Base-by-base conservation (phyloP, 2,113 vertebrate species). In the Gobiocypris rarus region DNA sequence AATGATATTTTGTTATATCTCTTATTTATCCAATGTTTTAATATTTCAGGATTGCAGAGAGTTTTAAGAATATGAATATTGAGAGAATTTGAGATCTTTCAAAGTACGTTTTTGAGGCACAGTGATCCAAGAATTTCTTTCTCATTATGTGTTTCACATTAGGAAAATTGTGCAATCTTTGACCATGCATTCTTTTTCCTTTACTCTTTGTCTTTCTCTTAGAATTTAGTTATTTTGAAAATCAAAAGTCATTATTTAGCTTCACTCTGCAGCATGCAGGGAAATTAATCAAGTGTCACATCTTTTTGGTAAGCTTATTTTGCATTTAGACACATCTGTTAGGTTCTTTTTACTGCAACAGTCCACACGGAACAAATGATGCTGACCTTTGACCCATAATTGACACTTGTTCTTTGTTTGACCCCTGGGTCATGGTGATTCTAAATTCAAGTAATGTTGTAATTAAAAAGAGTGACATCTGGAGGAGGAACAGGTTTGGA, bases 341-440 rank as follows among this genome's bases (percentile, higher is more conserved):
- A 3, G 15, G 54, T 58, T 45, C 52, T 74, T 59, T 82, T 28
- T 82, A 82, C 69, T 73, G 52, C 71, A 54, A 58, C 67, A 73
- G 15, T 50, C 52, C 24, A 89, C 91, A 93, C 22, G 92, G 83
- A 90, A 92, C 88, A 87, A 91, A 92, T 91, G 89, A 88, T 85
- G 61, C 86, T 90, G 83, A 91, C 91, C 92, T 90, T 41, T 92
- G 88, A 91, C 91, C 89, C 82, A 75, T 76, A 41, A 83, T 65
- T 45, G 79, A 78, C 87, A 52, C 28, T 61, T 45, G 56, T 52
- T 61, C 67, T 85, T 50, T 48, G 54, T 26, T 52, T 81, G 67
- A 81, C 70, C 76, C 77, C 28, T 15, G 43, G 69, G 69, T 26
- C n/a, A 26, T 9, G 11, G 3, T 38, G 31, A 73, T 41, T 15